Conservation (phyloP, 2,888 invertebrate species). For the Zygothrica quintamaculata region DNA sequence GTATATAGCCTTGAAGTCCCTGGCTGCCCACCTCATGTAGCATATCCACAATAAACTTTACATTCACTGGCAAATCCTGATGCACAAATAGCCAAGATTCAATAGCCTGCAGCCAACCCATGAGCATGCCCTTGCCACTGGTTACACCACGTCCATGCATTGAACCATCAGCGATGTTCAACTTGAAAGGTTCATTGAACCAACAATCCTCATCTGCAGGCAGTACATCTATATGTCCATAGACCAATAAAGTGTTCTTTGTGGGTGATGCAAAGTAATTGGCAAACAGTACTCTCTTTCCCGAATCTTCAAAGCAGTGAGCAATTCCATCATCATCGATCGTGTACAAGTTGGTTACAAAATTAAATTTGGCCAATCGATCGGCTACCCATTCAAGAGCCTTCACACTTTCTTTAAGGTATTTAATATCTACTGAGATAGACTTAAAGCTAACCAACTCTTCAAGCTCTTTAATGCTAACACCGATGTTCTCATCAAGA, state of each 20-base stretch:
- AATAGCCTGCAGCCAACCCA: conserved; percentile 57
- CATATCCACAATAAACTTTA: conserved; percentile 54
- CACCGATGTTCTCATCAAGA: conserved; percentile 13
- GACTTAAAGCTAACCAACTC: conserved; percentile 29
- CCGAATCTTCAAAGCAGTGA: conserved; percentile 20
- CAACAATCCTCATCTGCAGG: conserved; percentile 36
- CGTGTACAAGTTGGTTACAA: conserved; percentile 15
- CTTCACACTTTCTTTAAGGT: conserved; percentile 6
- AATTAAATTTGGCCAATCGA: conserved; percentile 34
- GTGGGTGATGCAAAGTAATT: conserved; percentile 55
- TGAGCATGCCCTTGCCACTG: conserved; percentile 54
- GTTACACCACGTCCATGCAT: conserved; percentile 54
- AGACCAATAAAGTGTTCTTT: conserved; percentile 52
- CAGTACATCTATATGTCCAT: conserved; percentile 51
- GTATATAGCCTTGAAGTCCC: conserved; percentile 33
- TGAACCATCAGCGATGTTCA: conserved; percentile 13
- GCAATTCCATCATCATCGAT: not conserved
- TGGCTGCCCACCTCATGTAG: conserved; percentile 53
- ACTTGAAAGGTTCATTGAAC: conserved; percentile 45
- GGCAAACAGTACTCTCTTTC: conserved; percentile 48
- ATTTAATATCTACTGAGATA: conserved; percentile 32
- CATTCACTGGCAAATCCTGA: conserved; percentile 50
- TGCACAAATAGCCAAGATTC: conserved; percentile 37
- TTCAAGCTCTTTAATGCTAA: conserved; percentile 16
- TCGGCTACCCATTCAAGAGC: conserved; percentile 40